A percentile compares a stretch with the other conserved stretches of the same genome.
phyloP scores from a whole-genome alignment of 2,888 invertebrate genomes.

The Epinotia brunnichana region DNA sequence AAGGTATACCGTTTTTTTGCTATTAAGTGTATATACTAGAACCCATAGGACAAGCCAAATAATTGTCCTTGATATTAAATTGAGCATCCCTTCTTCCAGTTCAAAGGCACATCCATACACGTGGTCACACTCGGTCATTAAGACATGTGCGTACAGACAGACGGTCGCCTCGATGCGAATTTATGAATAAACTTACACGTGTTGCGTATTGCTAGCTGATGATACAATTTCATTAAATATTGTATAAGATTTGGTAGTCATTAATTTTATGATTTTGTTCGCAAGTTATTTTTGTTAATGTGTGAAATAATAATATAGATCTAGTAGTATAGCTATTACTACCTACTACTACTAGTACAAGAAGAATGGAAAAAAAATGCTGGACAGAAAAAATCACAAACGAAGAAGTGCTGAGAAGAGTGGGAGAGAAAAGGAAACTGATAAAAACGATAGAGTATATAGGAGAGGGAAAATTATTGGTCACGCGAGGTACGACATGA shows the following conservation, averaged over 20 bases:
- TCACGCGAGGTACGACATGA: too few species aligned
- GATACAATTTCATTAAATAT: conserved; percentile 33
- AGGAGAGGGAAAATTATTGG: too few species aligned
- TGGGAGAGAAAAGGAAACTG: too few species aligned
- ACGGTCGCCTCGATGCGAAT: conserved; percentile 52
- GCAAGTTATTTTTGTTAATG: background rate
- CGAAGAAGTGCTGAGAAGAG: too few species aligned
- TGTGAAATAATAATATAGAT: too few species aligned
- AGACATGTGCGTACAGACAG: conserved; percentile 60
- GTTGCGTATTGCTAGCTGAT: conserved; percentile 27
- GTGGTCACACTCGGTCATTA: conserved; percentile 39
- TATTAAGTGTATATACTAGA: too few species aligned
- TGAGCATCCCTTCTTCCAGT: conserved; percentile 15
- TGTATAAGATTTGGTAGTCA: conserved; percentile 17
- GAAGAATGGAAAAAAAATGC: too few species aligned
- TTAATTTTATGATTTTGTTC: conserved; percentile 22
- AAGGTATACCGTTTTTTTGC: too few species aligned
- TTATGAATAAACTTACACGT: conserved; percentile 51
- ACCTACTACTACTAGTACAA: too few species aligned
- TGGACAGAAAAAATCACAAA: too few species aligned
- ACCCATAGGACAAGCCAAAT: background rate
- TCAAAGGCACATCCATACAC: conserved; percentile 13
- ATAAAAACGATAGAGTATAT: too few species aligned
- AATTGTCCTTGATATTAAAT: background rate
- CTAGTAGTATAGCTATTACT: too few species aligned